These are phyloP conservation scores for Ornithoptera alexandrae DNA, from an alignment of 2,888 invertebrate genomes.

Conservation along the genomic window DNA sequence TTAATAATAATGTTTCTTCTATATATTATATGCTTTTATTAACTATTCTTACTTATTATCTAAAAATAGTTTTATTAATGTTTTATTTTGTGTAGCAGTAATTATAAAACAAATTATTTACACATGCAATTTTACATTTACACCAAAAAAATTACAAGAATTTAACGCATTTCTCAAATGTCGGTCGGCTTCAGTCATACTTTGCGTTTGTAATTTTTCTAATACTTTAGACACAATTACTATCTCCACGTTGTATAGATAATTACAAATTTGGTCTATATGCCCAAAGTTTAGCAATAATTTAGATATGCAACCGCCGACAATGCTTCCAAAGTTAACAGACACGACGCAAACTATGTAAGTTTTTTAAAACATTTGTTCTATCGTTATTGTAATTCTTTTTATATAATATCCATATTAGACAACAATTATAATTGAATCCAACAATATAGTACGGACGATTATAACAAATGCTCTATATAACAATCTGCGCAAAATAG, in stretches of 20 bases:
- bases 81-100: not conserved
- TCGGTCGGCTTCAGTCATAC: constrained; percentile 59
- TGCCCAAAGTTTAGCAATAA: constrained; percentile 55
- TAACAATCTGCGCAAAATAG: no score
- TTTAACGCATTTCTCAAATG: constrained; percentile 50
- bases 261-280: constrained; percentile 48
- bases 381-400: constrained; percentile 5
- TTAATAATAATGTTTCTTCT: not conserved
- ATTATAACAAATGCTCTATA: no score
- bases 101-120: not conserved
- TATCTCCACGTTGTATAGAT: constrained; percentile 39
- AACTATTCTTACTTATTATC: not conserved
- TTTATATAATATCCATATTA: not conserved
- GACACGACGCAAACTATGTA: constrained; percentile 74
- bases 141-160: not conserved
- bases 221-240: constrained; percentile 51
- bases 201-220: constrained; percentile 56
- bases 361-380: constrained; percentile 45
- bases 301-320: constrained; percentile 62
- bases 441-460: not conserved
- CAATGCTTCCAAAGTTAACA: constrained; percentile 70
- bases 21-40: not conserved
- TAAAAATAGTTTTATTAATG: not conserved
- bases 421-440: not conserved
- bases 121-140: not conserved